Conservation (phyloP, 2,888 invertebrate species). For the Melipona bicolor region DNA sequence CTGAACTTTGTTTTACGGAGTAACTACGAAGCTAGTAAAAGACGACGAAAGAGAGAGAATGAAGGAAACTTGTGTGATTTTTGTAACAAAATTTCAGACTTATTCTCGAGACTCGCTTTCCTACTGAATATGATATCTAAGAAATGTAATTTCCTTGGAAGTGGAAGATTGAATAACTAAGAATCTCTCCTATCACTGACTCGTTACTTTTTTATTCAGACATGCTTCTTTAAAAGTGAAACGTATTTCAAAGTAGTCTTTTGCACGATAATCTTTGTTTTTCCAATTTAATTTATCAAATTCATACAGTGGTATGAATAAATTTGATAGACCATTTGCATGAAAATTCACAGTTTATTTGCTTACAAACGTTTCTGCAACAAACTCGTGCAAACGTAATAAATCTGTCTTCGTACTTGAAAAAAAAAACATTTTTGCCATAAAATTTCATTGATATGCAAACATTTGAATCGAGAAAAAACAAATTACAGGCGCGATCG, state of each 20-base stretch:
- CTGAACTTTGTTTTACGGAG: slow-evolving; percentile 17
- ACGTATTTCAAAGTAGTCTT: background rate
- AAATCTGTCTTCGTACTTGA: no score
- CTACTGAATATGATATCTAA: background rate
- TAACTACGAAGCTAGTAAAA: background rate
- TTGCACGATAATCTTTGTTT: no score
- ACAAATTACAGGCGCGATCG: no score
- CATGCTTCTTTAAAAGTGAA: background rate
- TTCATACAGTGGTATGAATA: no score
- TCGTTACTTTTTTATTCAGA: background rate
- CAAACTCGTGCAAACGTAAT: no score
- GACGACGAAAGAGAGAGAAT: background rate
- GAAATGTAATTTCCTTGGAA: background rate
- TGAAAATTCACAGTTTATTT: no score
- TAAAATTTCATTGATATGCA: no score
- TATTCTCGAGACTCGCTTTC: background rate
- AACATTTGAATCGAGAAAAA: no score
- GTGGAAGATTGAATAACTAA: background rate
- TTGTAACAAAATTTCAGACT: slow-evolving; percentile 18
- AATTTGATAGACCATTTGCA: no score
- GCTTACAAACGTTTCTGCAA: no score
- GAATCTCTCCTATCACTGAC: background rate
- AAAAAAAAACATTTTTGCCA: no score
- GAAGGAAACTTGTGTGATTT: slow-evolving; percentile 4
- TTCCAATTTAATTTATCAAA: no score